Evolutionary conservation across 2,797 vertebrate species (phyloP), one percentile per base, ranked within the genome.

Genomic region (Enteromius thamalakanensis): DNA sequence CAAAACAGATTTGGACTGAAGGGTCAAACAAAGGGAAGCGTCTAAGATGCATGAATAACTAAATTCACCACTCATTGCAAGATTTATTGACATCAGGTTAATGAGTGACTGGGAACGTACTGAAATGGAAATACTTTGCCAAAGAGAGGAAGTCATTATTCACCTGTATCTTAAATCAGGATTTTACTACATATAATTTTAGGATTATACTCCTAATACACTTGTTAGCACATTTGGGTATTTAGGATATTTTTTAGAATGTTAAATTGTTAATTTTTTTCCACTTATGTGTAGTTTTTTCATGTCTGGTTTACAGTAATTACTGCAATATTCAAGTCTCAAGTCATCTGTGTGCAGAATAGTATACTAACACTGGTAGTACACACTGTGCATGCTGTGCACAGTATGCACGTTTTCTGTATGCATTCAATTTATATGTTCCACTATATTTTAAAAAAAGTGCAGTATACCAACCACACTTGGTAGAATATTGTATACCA

Each of bases 81-180:
- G 15, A 40, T 70, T 58, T 23, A 79, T 79, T 80, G 79, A 60
- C 51, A 70, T 70, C 17, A 45, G 17, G 40, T 64, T 72, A 72
- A 62, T 72, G 26, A 64, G 69, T 81, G 26, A 72, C 51, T 12
- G 32, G 19, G 32, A 79, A 26, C 11, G 47, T 79, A 60, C 62
- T 58, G 34, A 55, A 70, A 80, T 58, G 26, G 19, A 72, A 74
- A 65, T 47, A n/a, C 49, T 60, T 49, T 9, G 45, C 40, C 51
- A 12, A 2, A 53, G 5, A 32, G 14, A 55, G 47, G 32, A 68
- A 37, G 29, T 62, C 37, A 45, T 42, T 45, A 12, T 77, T 47
- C 40, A 32, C 17, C 8, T 29, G 17, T 2, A 55, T 55, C n/a
- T 10, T 23, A 12, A 53, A 68, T 67, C 1, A 1, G 6, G 45